Conservation (phyloP, 53 echinoderm and acorn worm genomes). For the Astropecten irregularis region DNA sequence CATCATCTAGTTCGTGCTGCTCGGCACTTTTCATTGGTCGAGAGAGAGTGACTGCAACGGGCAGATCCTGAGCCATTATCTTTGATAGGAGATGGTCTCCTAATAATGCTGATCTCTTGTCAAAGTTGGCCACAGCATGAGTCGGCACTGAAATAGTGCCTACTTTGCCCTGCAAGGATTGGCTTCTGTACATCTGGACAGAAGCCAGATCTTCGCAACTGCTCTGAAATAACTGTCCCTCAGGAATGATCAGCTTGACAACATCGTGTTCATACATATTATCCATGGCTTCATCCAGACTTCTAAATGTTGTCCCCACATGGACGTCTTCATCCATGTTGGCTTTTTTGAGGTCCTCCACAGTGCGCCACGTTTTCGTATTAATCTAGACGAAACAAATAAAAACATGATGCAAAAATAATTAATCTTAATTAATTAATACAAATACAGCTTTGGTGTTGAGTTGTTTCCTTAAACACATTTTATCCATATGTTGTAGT, state of each 20-base stretch:
- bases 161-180: constrained; percentile 6
- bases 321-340: constrained; percentile 1
- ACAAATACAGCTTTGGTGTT: no score
- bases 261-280: constrained; percentile 27
- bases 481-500: no score
- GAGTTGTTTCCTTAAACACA: no score
- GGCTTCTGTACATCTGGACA: constrained; percentile 8
- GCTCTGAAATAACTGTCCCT: background rate
- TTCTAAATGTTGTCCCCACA: constrained; percentile 21
- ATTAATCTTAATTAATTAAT: background rate
- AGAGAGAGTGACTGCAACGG: background rate
- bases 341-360: background rate
- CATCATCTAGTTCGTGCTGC: background rate
- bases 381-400: background rate
- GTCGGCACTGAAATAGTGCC: constrained; percentile 4
- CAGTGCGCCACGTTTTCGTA: constrained; percentile 13
- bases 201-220: background rate
- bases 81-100: background rate
- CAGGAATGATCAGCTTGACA: background rate
- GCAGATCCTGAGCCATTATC: background rate
- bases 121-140: background rate
- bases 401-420: background rate
- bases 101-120: background rate
- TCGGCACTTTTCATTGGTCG: background rate
- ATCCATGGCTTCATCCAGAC: background rate